Percentiles rank a stretch among this genome's conserved stretches.
Conservation (phyloP, 92 coral and sea anemone genomes). For the Nematostella vectensis region DNA sequence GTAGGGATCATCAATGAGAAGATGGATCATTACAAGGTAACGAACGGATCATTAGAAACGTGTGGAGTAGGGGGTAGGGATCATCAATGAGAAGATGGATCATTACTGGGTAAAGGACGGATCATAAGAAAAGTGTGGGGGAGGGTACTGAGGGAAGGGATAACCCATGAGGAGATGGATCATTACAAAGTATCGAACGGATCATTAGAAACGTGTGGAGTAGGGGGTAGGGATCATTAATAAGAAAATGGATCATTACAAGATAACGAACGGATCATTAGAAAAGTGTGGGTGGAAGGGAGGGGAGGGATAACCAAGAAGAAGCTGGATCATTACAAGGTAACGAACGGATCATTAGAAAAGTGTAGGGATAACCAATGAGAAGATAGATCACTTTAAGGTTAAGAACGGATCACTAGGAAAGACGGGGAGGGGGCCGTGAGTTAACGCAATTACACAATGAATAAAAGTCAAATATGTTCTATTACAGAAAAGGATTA, state of each 20-base stretch:
- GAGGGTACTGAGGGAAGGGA: slow-evolving; percentile 42
- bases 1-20: slow-evolving; percentile 75
- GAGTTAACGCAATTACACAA: no score
- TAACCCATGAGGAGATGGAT: slow-evolving; percentile 73
- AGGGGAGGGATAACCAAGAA: slow-evolving; percentile 74
- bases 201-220: no score
- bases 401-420: slow-evolving; percentile 25
- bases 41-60: not conserved
- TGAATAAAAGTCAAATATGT: no score
- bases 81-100: slow-evolving; percentile 73
- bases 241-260: slow-evolving; percentile 85
- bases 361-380: slow-evolving; percentile 47
- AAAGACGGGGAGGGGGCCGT: no score
- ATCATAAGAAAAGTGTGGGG: not conserved
- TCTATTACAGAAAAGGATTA: no score
- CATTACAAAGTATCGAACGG: slow-evolving; percentile 75
- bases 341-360: slow-evolving; percentile 4
- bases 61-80: no score
- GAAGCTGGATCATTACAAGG: slow-evolving; percentile 88
- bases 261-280: slow-evolving; percentile 29
- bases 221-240: slow-evolving; percentile 71
- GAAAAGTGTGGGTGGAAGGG: no score
- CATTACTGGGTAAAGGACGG: slow-evolving; percentile 75
- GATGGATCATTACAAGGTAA: slow-evolving; percentile 88
- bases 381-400: slow-evolving; percentile 84